Evolutionary conservation across 1,140 invertebrate genomes (phyloP).

Genomic region (Adoxophyes honmai): DNA sequence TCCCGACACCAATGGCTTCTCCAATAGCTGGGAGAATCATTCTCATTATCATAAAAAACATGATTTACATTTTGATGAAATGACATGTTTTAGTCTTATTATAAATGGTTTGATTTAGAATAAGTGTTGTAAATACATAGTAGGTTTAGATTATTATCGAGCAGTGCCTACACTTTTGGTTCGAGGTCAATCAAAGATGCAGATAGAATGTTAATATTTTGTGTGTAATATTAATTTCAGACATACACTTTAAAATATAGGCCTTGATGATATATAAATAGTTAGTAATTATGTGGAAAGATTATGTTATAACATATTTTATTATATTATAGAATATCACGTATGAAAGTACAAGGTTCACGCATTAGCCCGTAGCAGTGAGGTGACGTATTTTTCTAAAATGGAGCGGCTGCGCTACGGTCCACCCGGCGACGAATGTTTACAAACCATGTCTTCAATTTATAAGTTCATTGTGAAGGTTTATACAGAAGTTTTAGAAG

Average conservation of each 20-base stretch:
- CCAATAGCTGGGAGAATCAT: too few species aligned
- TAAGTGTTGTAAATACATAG: slow-evolving; percentile 7
- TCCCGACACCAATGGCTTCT: too few species aligned
- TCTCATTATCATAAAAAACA: too few species aligned
- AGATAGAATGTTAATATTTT: slow-evolving; percentile 1
- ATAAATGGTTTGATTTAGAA: not conserved
- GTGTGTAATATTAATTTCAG: slow-evolving; percentile 12
- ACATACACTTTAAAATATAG: slow-evolving; percentile 8
- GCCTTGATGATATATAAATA: slow-evolving; percentile 14
- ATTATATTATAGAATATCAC: slow-evolving; percentile 7
- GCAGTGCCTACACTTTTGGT: slow-evolving; percentile 10
- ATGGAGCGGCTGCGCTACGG: not conserved
- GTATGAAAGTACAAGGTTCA: slow-evolving; percentile 9
- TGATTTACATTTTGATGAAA: slow-evolving; percentile 7
- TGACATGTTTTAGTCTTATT: not conserved
- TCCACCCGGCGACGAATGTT: not conserved
- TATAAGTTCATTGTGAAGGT: not conserved
- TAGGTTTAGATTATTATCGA: not conserved
- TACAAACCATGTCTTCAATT: not conserved
- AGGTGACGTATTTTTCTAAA: slow-evolving; percentile 1
- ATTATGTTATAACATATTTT: slow-evolving; percentile 14
- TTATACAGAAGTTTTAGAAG: not conserved
- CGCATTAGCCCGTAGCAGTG: not conserved
- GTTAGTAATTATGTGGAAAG: slow-evolving; percentile 6
- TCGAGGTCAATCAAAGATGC: slow-evolving; percentile 1